Conservation (phyloP, 2,113 vertebrate species). For the Tichodroma muraria region DNA sequence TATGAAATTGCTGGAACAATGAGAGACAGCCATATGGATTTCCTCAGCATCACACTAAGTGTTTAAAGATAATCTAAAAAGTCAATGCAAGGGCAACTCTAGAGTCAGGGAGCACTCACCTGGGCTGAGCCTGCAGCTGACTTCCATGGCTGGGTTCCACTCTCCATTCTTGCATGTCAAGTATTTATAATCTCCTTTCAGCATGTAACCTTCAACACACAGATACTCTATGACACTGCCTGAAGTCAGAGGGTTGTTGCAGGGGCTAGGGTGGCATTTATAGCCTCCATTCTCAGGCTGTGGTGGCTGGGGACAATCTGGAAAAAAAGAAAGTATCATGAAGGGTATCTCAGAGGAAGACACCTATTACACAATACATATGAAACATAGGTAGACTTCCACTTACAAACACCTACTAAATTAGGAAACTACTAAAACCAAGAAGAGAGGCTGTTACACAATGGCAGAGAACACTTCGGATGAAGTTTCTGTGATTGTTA, state of each 20-base stretch:
- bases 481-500: neutral
- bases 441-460: neutral
- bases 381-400: neutral
- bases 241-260: conserved; percentile 80
- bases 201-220: conserved; percentile 90
- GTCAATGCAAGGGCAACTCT: neutral
- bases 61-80: neutral
- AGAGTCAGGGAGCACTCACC: conserved; percentile 69
- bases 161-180: conserved; percentile 94
- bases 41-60: neutral
- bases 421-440: neutral
- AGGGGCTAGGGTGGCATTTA: conserved; percentile 90
- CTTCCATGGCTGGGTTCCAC: conserved; percentile 92
- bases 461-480: neutral
- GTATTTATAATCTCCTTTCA: conserved; percentile 96
- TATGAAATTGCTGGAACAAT: neutral
- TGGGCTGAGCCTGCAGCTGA: conserved; percentile 89
- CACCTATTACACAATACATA: neutral
- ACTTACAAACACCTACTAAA: neutral
- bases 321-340: neutral
- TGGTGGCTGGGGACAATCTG: conserved; percentile 89
- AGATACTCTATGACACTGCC: conserved; percentile 96
- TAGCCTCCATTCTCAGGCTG: conserved; percentile 95
- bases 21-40: neutral
- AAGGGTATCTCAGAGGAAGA: neutral